These are phyloP conservation scores for Melitaea cinxia DNA, from an alignment of 1,140 invertebrate genomes.

Conservation along the genomic window DNA sequence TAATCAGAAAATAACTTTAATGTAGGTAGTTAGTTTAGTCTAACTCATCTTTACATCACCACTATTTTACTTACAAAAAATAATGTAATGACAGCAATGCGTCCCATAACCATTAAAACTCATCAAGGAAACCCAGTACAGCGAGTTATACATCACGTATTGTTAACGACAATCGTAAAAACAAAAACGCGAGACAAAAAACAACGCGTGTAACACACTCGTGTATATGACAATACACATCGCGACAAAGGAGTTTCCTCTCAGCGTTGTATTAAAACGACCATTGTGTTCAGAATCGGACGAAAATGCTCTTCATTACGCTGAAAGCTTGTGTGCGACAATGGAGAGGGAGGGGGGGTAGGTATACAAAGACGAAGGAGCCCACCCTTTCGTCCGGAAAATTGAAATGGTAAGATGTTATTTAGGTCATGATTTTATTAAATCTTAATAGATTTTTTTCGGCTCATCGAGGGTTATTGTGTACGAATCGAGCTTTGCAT, in stretches of 20 bases:
- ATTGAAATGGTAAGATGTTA: slow-evolving; percentile 79
- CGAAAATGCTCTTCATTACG: slow-evolving; percentile 81
- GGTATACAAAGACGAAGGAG: slow-evolving; percentile 61
- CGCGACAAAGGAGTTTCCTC: slow-evolving; percentile 74
- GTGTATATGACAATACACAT: slow-evolving; percentile 60
- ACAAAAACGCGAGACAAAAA: slow-evolving; percentile 68
- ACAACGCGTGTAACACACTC: slow-evolving; percentile 72
- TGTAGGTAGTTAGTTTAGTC: too few species aligned
- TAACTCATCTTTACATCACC: too few species aligned
- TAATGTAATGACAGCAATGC: neutral
- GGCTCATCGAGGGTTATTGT: slow-evolving; percentile 15
- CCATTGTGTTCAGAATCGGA: slow-evolving; percentile 75
- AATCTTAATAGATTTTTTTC: slow-evolving; percentile 68
- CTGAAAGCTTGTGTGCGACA: slow-evolving; percentile 79
- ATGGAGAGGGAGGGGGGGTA: slow-evolving; percentile 51
- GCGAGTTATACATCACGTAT: slow-evolving; percentile 46
- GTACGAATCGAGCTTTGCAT: slow-evolving; percentile 1
- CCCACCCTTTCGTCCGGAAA: slow-evolving; percentile 77
- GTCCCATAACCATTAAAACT: slow-evolving; percentile 20
- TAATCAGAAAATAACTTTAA: too few species aligned
- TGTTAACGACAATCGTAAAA: slow-evolving; percentile 64
- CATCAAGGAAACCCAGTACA: slow-evolving; percentile 33
- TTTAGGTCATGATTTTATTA: slow-evolving; percentile 80
- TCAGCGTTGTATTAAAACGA: slow-evolving; percentile 77
- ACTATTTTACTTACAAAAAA: too few species aligned